Percentiles rank a stretch among this genome's conserved stretches.
phyloP scores from a whole-genome alignment of 2,797 vertebrate species.

The Echeneis naucrates region DNA sequence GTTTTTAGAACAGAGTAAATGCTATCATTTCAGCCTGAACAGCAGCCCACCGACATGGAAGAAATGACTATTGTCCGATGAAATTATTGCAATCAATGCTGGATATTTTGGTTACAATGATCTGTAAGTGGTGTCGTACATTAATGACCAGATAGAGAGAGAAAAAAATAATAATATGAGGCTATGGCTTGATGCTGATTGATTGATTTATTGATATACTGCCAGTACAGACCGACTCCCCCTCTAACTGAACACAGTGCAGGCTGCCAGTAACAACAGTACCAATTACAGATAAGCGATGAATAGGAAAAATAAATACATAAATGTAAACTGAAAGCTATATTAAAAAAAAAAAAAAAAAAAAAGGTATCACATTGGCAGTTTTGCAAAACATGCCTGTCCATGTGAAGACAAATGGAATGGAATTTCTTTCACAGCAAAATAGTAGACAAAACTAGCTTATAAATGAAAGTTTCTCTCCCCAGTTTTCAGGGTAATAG shows the following conservation, averaged over 20 bases:
- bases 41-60: slow-evolving; percentile 15
- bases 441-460: slow-evolving; percentile 29
- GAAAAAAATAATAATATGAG: not conserved
- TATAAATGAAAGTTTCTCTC: slow-evolving; percentile 23
- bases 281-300: slow-evolving; percentile 9
- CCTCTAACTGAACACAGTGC: slow-evolving; percentile 16
- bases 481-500: slow-evolving; percentile 33
- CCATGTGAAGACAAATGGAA: not conserved
- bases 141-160: too few relatives aligned
- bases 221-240: slow-evolving; percentile 33
- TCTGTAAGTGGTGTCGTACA: too few relatives aligned
- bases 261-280: slow-evolving; percentile 10
- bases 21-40: slow-evolving; percentile 26
- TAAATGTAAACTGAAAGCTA: slow-evolving; percentile 10
- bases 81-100: slow-evolving; percentile 10
- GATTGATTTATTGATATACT: slow-evolving; percentile 68
- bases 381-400: slow-evolving; percentile 15
- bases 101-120: not conserved
- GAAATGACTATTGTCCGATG: slow-evolving; percentile 3
- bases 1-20: slow-evolving; percentile 4
- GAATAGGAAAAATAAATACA: slow-evolving; percentile 67
- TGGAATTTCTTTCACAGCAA: slow-evolving; percentile 9
- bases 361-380: slow-evolving; percentile 5
- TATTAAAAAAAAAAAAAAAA: too few relatives aligned
- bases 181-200: slow-evolving; percentile 8